These are phyloP conservation scores for Leptinotarsa texana DNA, from an alignment of 1,140 invertebrate species.

Conservation along the genomic window DNA sequence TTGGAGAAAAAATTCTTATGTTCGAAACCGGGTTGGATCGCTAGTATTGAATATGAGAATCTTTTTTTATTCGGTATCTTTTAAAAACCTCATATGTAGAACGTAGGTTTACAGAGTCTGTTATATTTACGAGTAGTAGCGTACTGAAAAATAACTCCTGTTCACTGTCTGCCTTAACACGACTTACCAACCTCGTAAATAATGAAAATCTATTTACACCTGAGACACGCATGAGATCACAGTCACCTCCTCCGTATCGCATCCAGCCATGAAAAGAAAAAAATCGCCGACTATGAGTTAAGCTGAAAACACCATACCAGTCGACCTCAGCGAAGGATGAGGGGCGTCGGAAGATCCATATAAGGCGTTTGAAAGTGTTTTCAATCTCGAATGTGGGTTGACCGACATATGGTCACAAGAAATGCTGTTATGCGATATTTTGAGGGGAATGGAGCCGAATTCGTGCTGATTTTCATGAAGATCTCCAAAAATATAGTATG, in stretches of 20 bases:
- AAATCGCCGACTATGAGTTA: conserved; percentile 1
- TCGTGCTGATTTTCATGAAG: background rate
- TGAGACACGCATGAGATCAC: background rate
- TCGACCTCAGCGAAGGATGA: conserved; percentile 32
- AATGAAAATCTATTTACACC: background rate
- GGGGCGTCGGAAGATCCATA: conserved; percentile 35
- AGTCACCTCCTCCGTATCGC: background rate
- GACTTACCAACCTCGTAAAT: background rate
- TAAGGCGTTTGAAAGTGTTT: conserved; percentile 43
- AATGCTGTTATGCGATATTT: background rate
- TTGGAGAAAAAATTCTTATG: no score
- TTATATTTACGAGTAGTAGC: no score
- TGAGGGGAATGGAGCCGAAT: background rate
- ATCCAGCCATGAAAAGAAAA: background rate
- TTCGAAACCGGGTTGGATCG: no score
- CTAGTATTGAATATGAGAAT: no score
- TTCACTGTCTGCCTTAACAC: no score
- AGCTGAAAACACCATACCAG: conserved; percentile 4
- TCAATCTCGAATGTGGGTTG: conserved; percentile 42
- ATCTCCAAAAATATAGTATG: no score
- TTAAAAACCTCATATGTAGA: no score
- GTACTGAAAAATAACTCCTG: no score
- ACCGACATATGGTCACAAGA: conserved; percentile 37
- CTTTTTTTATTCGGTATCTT: no score
- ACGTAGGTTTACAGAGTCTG: no score